Evolutionary conservation across 2,888 invertebrate genomes (phyloP).

Genomic region (Apoderus coryli): DNA sequence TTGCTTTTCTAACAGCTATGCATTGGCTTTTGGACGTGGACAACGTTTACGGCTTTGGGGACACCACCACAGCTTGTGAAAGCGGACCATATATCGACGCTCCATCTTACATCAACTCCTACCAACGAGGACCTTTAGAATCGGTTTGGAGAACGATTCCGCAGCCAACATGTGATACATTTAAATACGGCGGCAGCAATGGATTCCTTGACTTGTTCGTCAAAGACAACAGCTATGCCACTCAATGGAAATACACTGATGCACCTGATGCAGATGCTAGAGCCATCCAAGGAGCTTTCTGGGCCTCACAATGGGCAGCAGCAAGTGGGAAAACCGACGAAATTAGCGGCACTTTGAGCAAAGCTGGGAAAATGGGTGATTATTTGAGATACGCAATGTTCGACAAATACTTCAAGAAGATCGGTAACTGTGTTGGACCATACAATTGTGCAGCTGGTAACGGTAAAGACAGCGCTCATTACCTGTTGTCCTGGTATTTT

Average conservation of each 20-base stretch:
- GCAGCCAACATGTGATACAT: constrained; percentile 19
- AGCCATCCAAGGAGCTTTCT: constrained; percentile 19
- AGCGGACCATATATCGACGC: constrained; percentile 16
- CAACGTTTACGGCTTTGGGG: constrained; percentile 20
- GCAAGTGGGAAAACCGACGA: constrained; percentile 10
- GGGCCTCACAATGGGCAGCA: constrained; percentile 19
- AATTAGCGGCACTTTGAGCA: constrained; percentile 14
- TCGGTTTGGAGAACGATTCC: no score
- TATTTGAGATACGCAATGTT: constrained; percentile 19
- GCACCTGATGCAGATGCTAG: constrained; percentile 20
- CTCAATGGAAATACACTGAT: constrained; percentile 18
- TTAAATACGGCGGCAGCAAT: constrained; percentile 17
- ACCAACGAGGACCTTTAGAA: no score
- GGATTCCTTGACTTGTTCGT: no score
- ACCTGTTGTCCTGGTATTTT: constrained; percentile 18
- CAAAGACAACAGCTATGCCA: no score
- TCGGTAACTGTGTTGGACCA: constrained; percentile 18
- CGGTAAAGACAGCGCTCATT: constrained; percentile 19
- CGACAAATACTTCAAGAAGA: constrained; percentile 19
- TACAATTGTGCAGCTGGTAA: constrained; percentile 14
- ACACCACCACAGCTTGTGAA: constrained; percentile 14
- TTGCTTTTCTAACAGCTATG: no score
- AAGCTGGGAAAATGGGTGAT: constrained; percentile 19
- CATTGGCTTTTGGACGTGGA: constrained; percentile 20
- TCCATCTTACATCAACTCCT: constrained; percentile 19